phyloP scores from a whole-genome alignment of 2,113 vertebrate genomes.

The Toxostoma redivivum region DNA sequence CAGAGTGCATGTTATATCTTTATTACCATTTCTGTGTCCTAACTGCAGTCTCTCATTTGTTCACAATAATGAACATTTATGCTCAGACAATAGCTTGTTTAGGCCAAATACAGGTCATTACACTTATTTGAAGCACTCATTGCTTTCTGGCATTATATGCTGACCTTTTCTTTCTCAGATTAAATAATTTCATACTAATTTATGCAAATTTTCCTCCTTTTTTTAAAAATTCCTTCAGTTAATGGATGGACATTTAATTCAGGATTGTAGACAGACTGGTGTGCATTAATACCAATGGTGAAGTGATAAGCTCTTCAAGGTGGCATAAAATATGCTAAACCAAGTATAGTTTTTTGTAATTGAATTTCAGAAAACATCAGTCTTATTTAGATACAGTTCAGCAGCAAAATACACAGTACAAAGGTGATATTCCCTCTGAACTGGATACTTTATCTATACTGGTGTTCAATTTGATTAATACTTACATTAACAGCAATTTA shows the following conservation, averaged over 20 bases:
- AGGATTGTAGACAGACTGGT: background rate
- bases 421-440: conserved; percentile 8
- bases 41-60: background rate
- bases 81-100: background rate
- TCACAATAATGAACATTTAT: background rate
- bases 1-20: background rate
- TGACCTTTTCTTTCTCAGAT: background rate
- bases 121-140: background rate
- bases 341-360: background rate
- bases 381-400: conserved; percentile 24
- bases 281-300: background rate
- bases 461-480: conserved; percentile 64
- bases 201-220: background rate
- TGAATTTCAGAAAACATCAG: conserved; percentile 8
- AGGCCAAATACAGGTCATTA: conserved; percentile 5
- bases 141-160: background rate
- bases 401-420: background rate
- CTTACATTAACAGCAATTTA: conserved; percentile 64
- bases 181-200: background rate
- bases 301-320: background rate
- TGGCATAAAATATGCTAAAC: background rate
- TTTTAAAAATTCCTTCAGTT: background rate
- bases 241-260: background rate
- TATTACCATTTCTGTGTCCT: background rate
- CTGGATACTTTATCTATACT: background rate